A percentile compares a stretch with the other conserved stretches of the same genome.
phyloP scores from a whole-genome alignment of 2,797 vertebrate genomes.

The Delichon dasypus region DNA sequence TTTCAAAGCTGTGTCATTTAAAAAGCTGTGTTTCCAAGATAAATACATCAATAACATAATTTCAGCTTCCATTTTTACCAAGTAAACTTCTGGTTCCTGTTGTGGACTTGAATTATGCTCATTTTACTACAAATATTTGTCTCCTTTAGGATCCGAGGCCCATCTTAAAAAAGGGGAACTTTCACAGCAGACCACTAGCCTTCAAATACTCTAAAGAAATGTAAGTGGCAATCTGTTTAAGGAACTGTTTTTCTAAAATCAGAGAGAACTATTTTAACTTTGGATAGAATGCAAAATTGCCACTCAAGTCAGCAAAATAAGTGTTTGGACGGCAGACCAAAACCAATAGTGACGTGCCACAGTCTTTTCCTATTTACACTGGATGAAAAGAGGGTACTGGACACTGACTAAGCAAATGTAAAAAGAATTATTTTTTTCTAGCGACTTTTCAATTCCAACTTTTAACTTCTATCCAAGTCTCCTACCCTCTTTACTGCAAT shows the following conservation, averaged over 20 bases:
- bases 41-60: background rate
- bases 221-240: slow-evolving; percentile 1
- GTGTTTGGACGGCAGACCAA: background rate
- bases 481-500: background rate
- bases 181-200: background rate
- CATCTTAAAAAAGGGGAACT: background rate
- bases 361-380: slow-evolving; percentile 57
- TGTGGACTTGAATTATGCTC: background rate
- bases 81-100: background rate
- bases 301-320: background rate
- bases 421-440: background rate
- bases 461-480: background rate
- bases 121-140: background rate
- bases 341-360: background rate
- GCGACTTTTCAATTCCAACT: background rate
- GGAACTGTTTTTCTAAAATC: slow-evolving; percentile 9
- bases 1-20: background rate
- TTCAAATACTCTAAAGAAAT: background rate
- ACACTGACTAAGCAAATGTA: background rate
- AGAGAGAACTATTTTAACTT: background rate
- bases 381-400: background rate
- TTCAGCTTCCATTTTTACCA: slow-evolving; percentile 19
- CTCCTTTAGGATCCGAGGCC: background rate
- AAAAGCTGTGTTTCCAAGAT: background rate
- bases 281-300: background rate